A percentile compares a stretch with the other conserved stretches of the same genome.
Conservation (phyloP, 2,797 vertebrate genomes). For the Threskiornis aethiopicus region DNA sequence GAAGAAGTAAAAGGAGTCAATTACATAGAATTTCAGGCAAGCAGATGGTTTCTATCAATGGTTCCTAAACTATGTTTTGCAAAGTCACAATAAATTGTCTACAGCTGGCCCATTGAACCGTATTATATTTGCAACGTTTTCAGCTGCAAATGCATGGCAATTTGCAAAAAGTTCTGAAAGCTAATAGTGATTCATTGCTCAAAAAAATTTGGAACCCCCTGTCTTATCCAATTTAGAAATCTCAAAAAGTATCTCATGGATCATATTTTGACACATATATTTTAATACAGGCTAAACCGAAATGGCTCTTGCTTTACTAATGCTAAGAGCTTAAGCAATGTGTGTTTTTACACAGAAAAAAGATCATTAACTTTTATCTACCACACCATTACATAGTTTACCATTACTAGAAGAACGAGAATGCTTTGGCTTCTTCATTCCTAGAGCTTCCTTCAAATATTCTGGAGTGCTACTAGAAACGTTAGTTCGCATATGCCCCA, state of each 20-base stretch:
- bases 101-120: constrained; percentile 63
- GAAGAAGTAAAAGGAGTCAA: constrained; percentile 47
- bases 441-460: constrained; percentile 82
- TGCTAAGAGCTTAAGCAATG: neutral
- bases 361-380: neutral
- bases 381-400: constrained; percentile 47
- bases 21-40: constrained; percentile 45
- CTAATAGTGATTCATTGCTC: constrained; percentile 25
- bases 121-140: constrained; percentile 20
- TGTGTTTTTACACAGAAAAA: neutral
- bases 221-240: neutral
- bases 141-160: constrained; percentile 51
- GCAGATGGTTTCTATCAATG: constrained; percentile 66
- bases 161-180: constrained; percentile 46
- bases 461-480: constrained; percentile 69
- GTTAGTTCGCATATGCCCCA: constrained; percentile 15
- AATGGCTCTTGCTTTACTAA: neutral
- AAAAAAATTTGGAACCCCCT: constrained; percentile 1
- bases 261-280: neutral
- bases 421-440: constrained; percentile 80
- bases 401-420: constrained; percentile 78
- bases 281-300: neutral
- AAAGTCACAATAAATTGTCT: constrained; percentile 65
- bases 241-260: neutral
- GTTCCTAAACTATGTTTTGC: constrained; percentile 51